These are phyloP conservation scores for Cranoglanis bouderius DNA, from an alignment of 2,113 vertebrate species.

Conservation along the genomic window DNA sequence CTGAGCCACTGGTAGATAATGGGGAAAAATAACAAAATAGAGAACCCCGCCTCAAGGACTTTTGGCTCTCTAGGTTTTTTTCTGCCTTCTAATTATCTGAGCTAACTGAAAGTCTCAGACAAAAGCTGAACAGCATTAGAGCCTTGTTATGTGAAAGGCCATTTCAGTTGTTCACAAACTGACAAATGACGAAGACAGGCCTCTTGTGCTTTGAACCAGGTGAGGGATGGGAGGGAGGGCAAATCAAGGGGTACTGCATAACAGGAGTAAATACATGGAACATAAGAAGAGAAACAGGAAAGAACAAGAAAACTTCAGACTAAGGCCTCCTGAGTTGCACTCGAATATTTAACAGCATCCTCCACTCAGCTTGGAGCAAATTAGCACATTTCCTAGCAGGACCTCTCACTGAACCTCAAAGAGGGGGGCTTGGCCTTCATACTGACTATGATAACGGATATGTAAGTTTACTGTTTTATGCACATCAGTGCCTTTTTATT, in stretches of 20 bases:
- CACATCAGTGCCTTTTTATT: conserved; percentile 12
- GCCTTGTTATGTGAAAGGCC: conserved; percentile 15
- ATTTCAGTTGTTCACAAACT: conserved; percentile 30
- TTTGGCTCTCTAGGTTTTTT: conserved; percentile 15
- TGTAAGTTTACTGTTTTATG: conserved; percentile 29
- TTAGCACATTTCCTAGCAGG: conserved; percentile 33
- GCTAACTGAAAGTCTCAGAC: conserved; percentile 8
- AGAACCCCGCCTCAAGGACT: conserved; percentile 6
- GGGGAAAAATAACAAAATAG: conserved; percentile 8
- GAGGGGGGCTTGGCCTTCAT: conserved; percentile 10
- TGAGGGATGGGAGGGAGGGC: background rate
- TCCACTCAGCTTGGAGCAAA: conserved; percentile 7
- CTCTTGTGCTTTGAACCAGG: background rate
- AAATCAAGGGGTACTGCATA: background rate
- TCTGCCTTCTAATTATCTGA: conserved; percentile 26
- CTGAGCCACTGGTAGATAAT: conserved; percentile 2
- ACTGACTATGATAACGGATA: conserved; percentile 29
- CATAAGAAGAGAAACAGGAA: background rate
- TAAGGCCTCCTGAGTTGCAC: background rate
- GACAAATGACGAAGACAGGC: conserved; percentile 7
- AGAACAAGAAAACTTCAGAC: background rate
- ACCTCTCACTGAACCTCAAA: conserved; percentile 6
- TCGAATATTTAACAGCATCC: conserved; percentile 20
- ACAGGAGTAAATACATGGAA: background rate
- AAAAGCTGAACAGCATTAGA: conserved; percentile 1